Base-by-base conservation (phyloP, 1,140 invertebrate genomes). In the Vanessa tameamea region DNA sequence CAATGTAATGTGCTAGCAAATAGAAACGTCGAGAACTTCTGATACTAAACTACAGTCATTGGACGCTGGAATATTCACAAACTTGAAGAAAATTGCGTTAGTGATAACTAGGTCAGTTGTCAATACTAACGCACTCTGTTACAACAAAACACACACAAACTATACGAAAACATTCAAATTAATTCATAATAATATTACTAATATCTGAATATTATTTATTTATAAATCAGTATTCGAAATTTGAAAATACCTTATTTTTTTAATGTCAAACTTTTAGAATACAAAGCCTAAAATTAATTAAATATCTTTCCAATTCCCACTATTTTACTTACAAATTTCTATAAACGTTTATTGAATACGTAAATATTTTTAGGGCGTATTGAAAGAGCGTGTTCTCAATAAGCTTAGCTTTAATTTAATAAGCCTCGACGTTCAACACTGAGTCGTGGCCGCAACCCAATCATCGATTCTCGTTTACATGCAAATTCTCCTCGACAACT, bases 401-500 rank as follows among this genome's bases (percentile, higher is more conserved):
- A 59, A 23, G 23, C 55, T 20, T 13, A 68, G 14, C 13, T 65
- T 37, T 47, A 57, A 66, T 59, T 57, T 31, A 57, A 65, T 72
- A 72, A 47, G 37, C 50, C n/a, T 43, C 14, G 16, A 23, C 50
- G 48, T 64, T 53, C 26, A 31, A 53, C 50, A 55, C n/a, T 8
- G 11, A 67, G 50, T 20, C 47, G 12, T 64, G 48, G 69, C 26
- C 63, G 66, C 31, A 77, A 69, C 63, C 26, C 59, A 77, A 77
- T 77, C 47, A 73, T 59, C 55, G 48, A 70, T 66, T 67, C 72
- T 73, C 71, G 64, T 77, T 77, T 77, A 77, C 64, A 73, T 77
- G 72, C 75, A 73, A 77, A 77, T 77, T 70, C 55, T 9, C 23
- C 26, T 48, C 26, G 47, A 73, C 47, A 57, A 23, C 59, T 68